These are phyloP conservation scores for Muscidifurax raptorellus DNA, from an alignment of 1,140 invertebrate species.

Conservation along the genomic window DNA sequence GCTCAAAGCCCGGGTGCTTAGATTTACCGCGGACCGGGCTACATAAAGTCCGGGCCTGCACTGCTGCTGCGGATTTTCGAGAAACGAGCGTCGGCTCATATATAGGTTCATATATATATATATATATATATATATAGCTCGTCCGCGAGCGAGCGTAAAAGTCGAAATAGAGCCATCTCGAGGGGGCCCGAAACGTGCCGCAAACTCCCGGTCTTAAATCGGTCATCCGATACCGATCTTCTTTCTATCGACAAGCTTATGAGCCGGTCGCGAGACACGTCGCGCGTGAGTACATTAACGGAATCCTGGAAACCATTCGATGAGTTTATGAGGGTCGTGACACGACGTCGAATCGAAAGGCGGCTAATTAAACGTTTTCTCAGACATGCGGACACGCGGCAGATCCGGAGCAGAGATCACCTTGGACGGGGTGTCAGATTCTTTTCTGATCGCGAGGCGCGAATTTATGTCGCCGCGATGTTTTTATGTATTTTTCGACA, in stretches of 20 bases:
- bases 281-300: background rate
- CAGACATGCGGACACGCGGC: constrained; percentile 35
- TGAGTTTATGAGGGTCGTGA: constrained; percentile 54
- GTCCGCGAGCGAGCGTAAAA: constrained; percentile 51
- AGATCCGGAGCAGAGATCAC: constrained; percentile 39
- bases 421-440: constrained; percentile 41
- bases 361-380: constrained; percentile 57
- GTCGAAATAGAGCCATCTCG: constrained; percentile 67
- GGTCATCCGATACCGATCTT: constrained; percentile 67
- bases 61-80: background rate
- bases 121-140: background rate
- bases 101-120: background rate
- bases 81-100: background rate
- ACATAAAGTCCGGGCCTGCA: constrained; percentile 60
- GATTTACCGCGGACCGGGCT: constrained; percentile 61
- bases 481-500: background rate
- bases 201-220: constrained; percentile 60
- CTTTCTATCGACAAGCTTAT: constrained; percentile 68
- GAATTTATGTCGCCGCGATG: constrained; percentile 31
- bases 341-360: constrained; percentile 42
- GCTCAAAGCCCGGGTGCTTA: constrained; percentile 59
- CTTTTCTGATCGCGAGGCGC: constrained; percentile 48
- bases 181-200: constrained; percentile 53
- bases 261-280: constrained; percentile 48
- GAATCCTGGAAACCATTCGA: constrained; percentile 54